Conservation (phyloP, 2,888 invertebrate genomes). For the Pedicia rivosa region DNA sequence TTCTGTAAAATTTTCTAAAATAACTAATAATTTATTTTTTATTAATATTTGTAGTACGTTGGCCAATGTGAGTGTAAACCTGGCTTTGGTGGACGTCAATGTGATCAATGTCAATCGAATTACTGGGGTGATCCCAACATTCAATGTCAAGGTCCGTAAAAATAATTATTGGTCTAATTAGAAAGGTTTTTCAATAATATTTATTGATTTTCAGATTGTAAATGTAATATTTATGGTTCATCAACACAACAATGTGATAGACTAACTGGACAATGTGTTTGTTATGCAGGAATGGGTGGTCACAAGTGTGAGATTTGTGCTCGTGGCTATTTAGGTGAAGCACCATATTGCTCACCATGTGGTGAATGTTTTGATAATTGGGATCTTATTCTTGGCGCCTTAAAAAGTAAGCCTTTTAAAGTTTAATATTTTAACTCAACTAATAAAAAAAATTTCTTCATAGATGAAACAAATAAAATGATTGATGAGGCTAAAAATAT, state of each 20-base stretch:
- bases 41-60: constrained; percentile 41
- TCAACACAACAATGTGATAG: constrained; percentile 77
- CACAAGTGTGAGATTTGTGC: constrained; percentile 85
- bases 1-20: background rate
- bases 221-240: constrained; percentile 79
- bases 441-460: constrained; percentile 75
- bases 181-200: background rate
- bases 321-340: constrained; percentile 79
- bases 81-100: constrained; percentile 88
- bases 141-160: constrained; percentile 44
- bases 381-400: constrained; percentile 51
- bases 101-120: constrained; percentile 87
- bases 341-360: constrained; percentile 84
- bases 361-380: constrained; percentile 99
- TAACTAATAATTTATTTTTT: constrained; percentile 3
- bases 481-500: constrained; percentile 83
- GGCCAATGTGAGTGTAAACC: constrained; percentile 84
- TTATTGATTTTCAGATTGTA: constrained; percentile 43
- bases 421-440: constrained; percentile 17
- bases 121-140: constrained; percentile 90
- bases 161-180: background rate
- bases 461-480: constrained; percentile 58
- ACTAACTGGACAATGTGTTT: constrained; percentile 80
- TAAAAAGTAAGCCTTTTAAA: constrained; percentile 22
- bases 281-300: constrained; percentile 86